Evolutionary conservation across 2,113 vertebrate species (phyloP).

Genomic region (Dendropsophus ebraccatus): DNA sequence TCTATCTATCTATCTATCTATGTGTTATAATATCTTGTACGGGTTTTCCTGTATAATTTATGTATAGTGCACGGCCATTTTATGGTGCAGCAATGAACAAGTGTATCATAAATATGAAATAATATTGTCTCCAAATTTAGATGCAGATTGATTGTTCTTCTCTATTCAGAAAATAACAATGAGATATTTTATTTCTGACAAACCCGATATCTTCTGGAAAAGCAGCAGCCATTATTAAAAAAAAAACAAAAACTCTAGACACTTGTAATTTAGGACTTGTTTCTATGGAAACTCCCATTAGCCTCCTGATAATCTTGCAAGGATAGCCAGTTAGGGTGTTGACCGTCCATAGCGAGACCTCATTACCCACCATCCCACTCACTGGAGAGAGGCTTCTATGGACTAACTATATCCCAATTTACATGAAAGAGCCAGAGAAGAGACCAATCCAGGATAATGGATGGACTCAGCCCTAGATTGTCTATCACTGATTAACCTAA

Average conservation of each 20-base stretch:
- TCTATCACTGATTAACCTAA: background rate
- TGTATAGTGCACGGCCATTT: background rate
- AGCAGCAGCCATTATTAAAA: background rate
- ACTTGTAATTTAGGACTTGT: constrained; percentile 16
- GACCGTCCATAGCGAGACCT: background rate
- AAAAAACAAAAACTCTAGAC: background rate
- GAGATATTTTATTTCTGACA: constrained; percentile 6
- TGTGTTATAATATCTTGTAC: background rate
- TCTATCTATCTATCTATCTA: background rate
- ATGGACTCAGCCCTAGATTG: background rate
- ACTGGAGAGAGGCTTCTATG: background rate
- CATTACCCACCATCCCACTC: constrained; percentile 23
- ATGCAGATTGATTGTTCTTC: background rate
- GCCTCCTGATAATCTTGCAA: background rate
- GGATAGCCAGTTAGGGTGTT: background rate
- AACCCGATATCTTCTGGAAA: background rate
- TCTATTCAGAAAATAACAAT: background rate
- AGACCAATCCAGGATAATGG: background rate
- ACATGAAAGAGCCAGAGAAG: background rate
- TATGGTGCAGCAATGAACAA: accelerated
- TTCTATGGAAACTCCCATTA: constrained; percentile 39
- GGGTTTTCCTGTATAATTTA: background rate
- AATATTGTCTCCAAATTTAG: background rate
- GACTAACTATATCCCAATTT: background rate
- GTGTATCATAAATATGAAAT: background rate